phyloP scores from a whole-genome alignment of 2,888 invertebrate species.

The Rhagophthalmus giganteus region DNA sequence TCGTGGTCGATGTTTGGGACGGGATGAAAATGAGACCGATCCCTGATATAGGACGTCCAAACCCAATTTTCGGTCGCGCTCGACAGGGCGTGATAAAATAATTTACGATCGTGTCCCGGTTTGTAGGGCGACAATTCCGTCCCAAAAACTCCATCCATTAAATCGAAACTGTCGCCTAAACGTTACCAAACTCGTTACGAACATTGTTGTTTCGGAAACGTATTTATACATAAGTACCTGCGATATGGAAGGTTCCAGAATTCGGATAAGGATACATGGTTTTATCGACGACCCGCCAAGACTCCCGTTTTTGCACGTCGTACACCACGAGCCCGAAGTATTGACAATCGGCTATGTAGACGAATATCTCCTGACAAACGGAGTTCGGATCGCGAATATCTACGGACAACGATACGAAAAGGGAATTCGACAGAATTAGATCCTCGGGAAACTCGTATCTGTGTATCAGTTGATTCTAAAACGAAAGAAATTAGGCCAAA shows the following conservation, averaged over 20 bases:
- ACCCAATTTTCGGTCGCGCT: constrained; percentile 68
- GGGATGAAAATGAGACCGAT: constrained; percentile 52
- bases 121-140: constrained; percentile 65
- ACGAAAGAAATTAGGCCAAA: no score
- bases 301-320: constrained; percentile 59
- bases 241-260: constrained; percentile 64
- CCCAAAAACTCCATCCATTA: constrained; percentile 74
- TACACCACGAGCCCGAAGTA: constrained; percentile 66
- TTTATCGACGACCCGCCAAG: constrained; percentile 67
- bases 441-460: constrained; percentile 61
- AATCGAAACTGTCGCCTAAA: constrained; percentile 66
- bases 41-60: constrained; percentile 63
- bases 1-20: neutral
- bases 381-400: constrained; percentile 58
- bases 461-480: constrained; percentile 59
- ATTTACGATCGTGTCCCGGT: constrained; percentile 59
- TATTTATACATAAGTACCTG: no score
- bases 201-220: no score
- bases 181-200: no score
- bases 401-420: constrained; percentile 67
- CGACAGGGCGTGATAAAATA: constrained; percentile 73
- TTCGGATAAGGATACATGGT: constrained; percentile 68
- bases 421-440: constrained; percentile 56
- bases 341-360: constrained; percentile 71
- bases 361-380: constrained; percentile 63